Evolutionary conservation across 2,888 invertebrate genomes (phyloP).

Genomic region (Ephialtes manifestator): DNA sequence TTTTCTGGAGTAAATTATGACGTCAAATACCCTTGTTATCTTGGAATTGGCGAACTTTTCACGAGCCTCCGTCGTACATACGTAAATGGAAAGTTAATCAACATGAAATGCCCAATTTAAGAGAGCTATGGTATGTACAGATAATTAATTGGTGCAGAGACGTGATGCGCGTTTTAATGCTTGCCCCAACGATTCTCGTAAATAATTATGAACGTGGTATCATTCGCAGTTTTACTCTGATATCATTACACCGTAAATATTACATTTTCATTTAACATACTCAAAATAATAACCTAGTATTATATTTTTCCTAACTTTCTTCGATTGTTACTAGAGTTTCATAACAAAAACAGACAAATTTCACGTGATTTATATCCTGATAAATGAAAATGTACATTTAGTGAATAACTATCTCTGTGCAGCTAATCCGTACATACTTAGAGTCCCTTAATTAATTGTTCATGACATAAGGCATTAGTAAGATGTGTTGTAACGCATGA

Average conservation of each 20-base stretch:
- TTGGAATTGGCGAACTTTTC: not conserved
- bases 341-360: not conserved
- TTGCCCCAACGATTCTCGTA: not conserved
- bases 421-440: not conserved
- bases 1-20: not conserved
- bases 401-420: not conserved
- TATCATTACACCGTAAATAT: not conserved
- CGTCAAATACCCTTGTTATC: not conserved
- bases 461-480: not conserved
- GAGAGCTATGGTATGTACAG: not conserved
- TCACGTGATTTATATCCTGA: not conserved
- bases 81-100: not conserved
- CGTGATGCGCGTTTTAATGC: not conserved
- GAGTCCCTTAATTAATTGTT: not conserved
- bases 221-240: not conserved
- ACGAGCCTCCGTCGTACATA: not conserved
- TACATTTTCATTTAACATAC: not conserved
- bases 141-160: not conserved
- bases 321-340: not conserved
- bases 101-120: conserved; percentile 2
- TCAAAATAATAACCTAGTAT: not conserved
- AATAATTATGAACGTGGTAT: not conserved
- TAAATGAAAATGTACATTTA: not conserved
- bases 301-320: not conserved
- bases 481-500: not conserved